These are phyloP conservation scores for Apis laboriosa DNA, from an alignment of 1,140 invertebrate species.

Conservation along the genomic window DNA sequence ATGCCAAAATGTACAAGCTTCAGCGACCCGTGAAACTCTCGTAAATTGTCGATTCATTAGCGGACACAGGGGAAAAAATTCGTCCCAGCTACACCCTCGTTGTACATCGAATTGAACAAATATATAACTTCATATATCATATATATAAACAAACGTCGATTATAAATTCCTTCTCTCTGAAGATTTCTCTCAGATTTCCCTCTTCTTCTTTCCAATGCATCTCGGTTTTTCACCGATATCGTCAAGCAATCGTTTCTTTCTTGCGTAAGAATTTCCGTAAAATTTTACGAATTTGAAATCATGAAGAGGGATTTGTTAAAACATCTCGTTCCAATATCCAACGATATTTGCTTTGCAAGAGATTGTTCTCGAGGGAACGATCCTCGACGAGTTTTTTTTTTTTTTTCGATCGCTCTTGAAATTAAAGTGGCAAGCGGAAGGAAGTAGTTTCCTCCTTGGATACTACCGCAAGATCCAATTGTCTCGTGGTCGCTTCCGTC, in stretches of 20 bases:
- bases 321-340: neutral
- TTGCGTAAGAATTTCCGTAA: too few relatives aligned
- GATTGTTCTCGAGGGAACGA: neutral
- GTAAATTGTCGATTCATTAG: constrained; percentile 75
- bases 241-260: neutral
- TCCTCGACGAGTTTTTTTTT: neutral
- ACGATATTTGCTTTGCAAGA: too few relatives aligned
- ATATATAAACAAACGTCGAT: neutral
- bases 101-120: constrained; percentile 69
- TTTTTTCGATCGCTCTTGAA: neutral
- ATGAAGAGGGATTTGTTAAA: too few relatives aligned
- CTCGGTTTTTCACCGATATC: too few relatives aligned
- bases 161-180: too few relatives aligned
- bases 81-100: constrained; percentile 32
- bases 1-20: constrained; percentile 36
- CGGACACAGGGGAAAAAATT: constrained; percentile 58
- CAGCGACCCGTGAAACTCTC: constrained; percentile 68
- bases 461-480: constrained; percentile 3
- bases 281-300: neutral
- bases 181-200: too few relatives aligned
- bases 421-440: neutral
- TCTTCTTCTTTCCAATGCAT: too few relatives aligned
- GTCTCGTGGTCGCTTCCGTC: neutral
- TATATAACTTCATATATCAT: too few relatives aligned
- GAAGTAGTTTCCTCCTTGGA: neutral